Base-by-base conservation (phyloP, 2,113 vertebrate genomes). In the Capreolus pygargus region DNA sequence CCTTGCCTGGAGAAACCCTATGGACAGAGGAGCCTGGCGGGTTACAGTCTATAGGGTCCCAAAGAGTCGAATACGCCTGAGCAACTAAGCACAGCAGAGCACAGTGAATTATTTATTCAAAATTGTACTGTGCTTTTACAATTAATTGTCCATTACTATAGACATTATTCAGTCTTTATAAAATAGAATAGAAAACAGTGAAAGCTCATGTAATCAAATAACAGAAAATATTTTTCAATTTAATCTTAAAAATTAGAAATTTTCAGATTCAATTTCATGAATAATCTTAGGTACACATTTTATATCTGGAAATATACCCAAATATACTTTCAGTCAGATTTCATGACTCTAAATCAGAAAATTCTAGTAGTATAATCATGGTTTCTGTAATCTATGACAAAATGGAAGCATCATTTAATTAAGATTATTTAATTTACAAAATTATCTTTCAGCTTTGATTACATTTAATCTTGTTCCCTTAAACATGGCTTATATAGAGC, bases 291-390 rank as follows among this genome's bases (percentile, higher is more conserved):
- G 6, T 82, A 82, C 21, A 39, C 10, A 86, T 57, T 91, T 91
- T 28, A 61, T 19, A 86, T 90, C 70, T 91, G 27, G 5, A 88
- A 83, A 94, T 64, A 74, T 30, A 87, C 19, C 27, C 27, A 87
- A 55, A 64, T 39, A 87, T 36, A 57, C 60, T 95, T 91, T 84
- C 27, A 84, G 50, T 83, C 90, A 91, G 61, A 78, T 84, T 79
- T 96, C 6, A 45, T 52, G 60, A 67, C 16, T 84, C 2, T 94
- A 52, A 87, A 45, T 88, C 15, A 84, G 55, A 91, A 85, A 83
- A 67, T 52, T 96, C 36, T 78, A 78, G 33, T 43, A 19, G 14
- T 43, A 45, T 43, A 78, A 87, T 88, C 23, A 84, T 45, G 10
- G 6, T 87, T 64, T 9, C 17, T 86, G 50, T 43, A 92, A 50